These are phyloP conservation scores for Prietella phreatophila DNA, from an alignment of 2,113 vertebrate species.

Conservation along the genomic window DNA sequence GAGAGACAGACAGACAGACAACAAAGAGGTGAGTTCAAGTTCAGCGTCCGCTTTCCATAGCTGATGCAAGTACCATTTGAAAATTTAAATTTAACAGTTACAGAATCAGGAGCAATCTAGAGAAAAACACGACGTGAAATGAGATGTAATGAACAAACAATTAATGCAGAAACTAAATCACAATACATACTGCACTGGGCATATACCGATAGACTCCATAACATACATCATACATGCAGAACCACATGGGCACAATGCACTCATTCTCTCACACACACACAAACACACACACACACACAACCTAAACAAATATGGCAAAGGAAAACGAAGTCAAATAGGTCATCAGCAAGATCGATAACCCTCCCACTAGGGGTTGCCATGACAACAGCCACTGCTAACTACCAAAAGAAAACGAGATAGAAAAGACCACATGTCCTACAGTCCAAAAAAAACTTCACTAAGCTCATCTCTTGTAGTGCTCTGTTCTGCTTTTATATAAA, in stretches of 20 bases:
- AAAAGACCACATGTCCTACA: background rate
- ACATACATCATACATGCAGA: constrained; percentile 37
- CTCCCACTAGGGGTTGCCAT: constrained; percentile 45
- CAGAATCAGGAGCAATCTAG: background rate
- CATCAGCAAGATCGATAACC: constrained; percentile 47
- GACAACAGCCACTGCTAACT: constrained; percentile 39
- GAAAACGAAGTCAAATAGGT: constrained; percentile 43
- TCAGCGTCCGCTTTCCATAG: constrained; percentile 8
- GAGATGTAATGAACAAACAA: constrained; percentile 28
- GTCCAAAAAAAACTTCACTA: background rate
- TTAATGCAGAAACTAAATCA: constrained; percentile 23
- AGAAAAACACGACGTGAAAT: background rate
- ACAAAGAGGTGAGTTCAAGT: constrained; percentile 17
- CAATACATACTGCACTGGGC: background rate
- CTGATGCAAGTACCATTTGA: background rate
- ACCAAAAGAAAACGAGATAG: constrained; percentile 10
- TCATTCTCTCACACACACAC: constrained; percentile 20
- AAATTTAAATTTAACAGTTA: background rate
- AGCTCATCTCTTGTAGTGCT: background rate
- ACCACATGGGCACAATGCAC: constrained; percentile 21
- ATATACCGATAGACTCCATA: background rate
- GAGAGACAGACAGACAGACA: background rate
- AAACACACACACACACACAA: constrained; percentile 35
- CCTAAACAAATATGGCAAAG: constrained; percentile 20
- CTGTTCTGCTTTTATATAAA: background rate